Evolutionary conservation across 1,140 invertebrate genomes (phyloP).

Genomic region (Drosophila oshimai): DNA sequence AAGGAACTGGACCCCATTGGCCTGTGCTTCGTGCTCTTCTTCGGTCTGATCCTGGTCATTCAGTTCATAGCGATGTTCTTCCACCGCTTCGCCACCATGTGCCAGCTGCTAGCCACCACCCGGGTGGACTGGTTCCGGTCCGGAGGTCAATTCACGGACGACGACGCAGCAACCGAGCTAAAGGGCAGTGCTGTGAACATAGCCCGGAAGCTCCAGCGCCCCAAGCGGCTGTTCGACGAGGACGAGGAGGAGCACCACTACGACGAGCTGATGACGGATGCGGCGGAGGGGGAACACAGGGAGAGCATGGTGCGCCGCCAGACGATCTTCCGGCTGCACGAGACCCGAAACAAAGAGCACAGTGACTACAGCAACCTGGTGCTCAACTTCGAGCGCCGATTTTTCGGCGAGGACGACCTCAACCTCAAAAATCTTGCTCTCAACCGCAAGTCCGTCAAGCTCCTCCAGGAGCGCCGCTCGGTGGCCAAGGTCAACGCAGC

Average conservation of each 20-base stretch:
- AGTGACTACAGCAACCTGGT: conserved; percentile 76
- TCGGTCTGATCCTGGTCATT: conserved; percentile 87
- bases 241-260: conserved; percentile 78
- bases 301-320: conserved; percentile 59
- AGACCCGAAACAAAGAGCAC: conserved; percentile 55
- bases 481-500: conserved; percentile 65
- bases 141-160: conserved; percentile 67
- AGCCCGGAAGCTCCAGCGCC: conserved; percentile 85
- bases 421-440: conserved; percentile 68
- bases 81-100: conserved; percentile 92
- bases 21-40: conserved; percentile 89
- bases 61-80: conserved; percentile 93
- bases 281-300: conserved; percentile 33
- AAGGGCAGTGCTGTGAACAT: conserved; percentile 86
- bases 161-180: conserved; percentile 84
- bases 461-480: conserved; percentile 62
- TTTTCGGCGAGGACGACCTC: conserved; percentile 71
- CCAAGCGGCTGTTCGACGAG: conserved; percentile 81
- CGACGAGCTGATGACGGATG: conserved; percentile 27
- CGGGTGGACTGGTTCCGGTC: conserved; percentile 83
- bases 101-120: conserved; percentile 92
- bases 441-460: conserved; percentile 71
- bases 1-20: conserved; percentile 90
- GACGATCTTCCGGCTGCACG: conserved; percentile 69
- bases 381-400: conserved; percentile 69